A percentile compares a stretch with the other conserved stretches of the same genome.
Evolutionary conservation across 1,140 invertebrate genomes (phyloP).

Genomic region (Drosophila insularis): DNA sequence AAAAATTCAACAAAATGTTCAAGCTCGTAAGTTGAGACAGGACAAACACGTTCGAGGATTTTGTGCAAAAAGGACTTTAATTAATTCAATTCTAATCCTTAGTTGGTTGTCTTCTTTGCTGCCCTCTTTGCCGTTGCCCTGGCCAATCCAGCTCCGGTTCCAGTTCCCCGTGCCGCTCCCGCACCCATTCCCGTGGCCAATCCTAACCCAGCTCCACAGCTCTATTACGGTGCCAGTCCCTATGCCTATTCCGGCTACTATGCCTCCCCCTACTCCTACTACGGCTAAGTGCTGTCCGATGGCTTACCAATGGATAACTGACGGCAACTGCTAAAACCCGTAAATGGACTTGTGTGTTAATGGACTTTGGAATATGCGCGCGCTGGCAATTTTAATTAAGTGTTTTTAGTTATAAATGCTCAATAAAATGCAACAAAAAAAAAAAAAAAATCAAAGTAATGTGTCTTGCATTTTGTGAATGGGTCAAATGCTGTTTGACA

Average conservation of each 20-base stretch:
- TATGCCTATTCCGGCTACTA: conserved; percentile 71
- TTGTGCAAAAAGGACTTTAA: conserved; percentile 2
- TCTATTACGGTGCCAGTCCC: conserved; percentile 66
- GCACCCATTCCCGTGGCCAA: conserved; percentile 61
- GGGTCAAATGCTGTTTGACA: too few relatives aligned
- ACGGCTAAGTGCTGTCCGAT: conserved; percentile 49
- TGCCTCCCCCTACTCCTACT: conserved; percentile 72
- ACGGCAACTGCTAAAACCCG: conserved; percentile 14
- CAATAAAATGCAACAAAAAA: conserved; percentile 58
- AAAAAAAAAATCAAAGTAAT: conserved; percentile 21
- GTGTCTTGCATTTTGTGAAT: too few relatives aligned
- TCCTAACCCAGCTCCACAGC: conserved; percentile 71
- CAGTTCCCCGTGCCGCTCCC: conserved; percentile 58
- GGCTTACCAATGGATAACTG: conserved; percentile 32
- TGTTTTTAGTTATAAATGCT: conserved; percentile 58
- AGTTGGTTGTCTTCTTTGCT: conserved; percentile 72
- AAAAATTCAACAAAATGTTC: conserved; percentile 69
- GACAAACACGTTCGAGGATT: conserved; percentile 2
- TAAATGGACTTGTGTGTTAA: conserved; percentile 44
- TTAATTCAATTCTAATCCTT: background rate
- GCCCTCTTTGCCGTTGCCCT: conserved; percentile 70
- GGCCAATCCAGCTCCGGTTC: conserved; percentile 58
- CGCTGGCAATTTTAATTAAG: conserved; percentile 65
- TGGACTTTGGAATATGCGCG: conserved; percentile 48
- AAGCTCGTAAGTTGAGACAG: conserved; percentile 67